A percentile compares a stretch with the other conserved stretches of the same genome.
These are phyloP conservation scores for Aegotheles bennettii DNA, from an alignment of 2,113 vertebrate genomes.

Conservation along the genomic window DNA sequence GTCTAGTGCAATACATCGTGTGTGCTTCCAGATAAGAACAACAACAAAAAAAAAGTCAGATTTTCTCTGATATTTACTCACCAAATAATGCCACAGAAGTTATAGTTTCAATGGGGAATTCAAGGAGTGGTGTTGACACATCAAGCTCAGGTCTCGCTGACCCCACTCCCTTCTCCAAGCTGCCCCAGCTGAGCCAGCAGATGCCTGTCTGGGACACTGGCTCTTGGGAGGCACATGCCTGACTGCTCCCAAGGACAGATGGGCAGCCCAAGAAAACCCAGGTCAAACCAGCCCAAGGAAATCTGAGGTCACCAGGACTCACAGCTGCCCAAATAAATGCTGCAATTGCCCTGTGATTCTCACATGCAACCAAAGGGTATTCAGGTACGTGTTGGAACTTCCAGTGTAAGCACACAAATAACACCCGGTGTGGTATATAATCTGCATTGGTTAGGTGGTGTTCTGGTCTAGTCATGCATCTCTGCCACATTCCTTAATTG, in stretches of 20 bases:
- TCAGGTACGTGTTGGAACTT: neutral
- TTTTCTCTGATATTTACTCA: neutral
- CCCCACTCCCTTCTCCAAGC: rapidly evolving
- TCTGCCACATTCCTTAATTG: neutral
- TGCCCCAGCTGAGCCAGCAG: neutral
- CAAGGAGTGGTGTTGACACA: neutral
- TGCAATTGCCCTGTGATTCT: neutral
- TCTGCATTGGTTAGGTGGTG: neutral
- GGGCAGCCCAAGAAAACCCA: neutral
- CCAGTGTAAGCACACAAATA: neutral
- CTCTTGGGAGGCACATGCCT: rapidly evolving
- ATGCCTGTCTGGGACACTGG: rapidly evolving
- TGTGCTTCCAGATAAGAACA: neutral
- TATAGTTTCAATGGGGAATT: neutral
- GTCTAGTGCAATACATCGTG: neutral
- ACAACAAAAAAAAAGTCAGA: neutral
- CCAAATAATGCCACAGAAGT: neutral
- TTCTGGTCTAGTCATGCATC: neutral
- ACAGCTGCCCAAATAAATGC: neutral
- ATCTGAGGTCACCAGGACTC: neutral
- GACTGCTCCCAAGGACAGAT: neutral
- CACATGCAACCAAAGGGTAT: neutral
- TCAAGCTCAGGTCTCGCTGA: rapidly evolving
- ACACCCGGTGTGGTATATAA: neutral
- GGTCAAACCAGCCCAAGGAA: neutral